A percentile compares a stretch with the other conserved stretches of the same genome.
Conservation (phyloP, 2,113 vertebrate species). For the Daubentonia madagascariensis region DNA sequence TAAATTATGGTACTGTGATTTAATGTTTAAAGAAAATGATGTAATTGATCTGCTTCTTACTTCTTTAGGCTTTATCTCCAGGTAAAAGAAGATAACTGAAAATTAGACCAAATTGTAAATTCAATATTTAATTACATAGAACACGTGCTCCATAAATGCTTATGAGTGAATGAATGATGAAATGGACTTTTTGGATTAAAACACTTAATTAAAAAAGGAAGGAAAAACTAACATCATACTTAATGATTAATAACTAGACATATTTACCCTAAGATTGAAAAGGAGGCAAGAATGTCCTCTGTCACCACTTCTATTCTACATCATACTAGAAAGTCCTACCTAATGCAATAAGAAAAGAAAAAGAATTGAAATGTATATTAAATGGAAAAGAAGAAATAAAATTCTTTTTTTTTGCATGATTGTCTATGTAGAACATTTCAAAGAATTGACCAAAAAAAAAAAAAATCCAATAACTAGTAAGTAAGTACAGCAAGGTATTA, state of each 20-base stretch:
- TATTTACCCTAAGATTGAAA: background rate
- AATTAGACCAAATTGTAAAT: background rate
- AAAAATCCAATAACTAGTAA: background rate
- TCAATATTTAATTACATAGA: background rate
- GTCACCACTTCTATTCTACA: background rate
- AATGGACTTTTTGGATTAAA: background rate
- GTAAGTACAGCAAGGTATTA: background rate
- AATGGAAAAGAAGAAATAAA: background rate
- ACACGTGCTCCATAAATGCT: background rate
- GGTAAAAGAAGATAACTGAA: background rate
- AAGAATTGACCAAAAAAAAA: background rate
- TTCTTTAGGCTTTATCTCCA: background rate
- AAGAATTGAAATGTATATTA: background rate
- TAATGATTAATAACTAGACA: background rate
- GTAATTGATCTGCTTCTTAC: background rate
- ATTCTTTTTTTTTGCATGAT: background rate
- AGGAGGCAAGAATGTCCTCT: background rate
- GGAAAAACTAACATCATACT: background rate
- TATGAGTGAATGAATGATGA: background rate
- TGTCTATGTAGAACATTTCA: background rate
- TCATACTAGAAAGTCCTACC: background rate
- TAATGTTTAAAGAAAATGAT: background rate
- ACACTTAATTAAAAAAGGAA: background rate
- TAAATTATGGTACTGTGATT: background rate
- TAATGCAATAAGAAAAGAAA: background rate